A percentile compares a stretch with the other conserved stretches of the same genome.
Conservation (phyloP, 2,113 vertebrate genomes). For the Erinaceus europaeus region DNA sequence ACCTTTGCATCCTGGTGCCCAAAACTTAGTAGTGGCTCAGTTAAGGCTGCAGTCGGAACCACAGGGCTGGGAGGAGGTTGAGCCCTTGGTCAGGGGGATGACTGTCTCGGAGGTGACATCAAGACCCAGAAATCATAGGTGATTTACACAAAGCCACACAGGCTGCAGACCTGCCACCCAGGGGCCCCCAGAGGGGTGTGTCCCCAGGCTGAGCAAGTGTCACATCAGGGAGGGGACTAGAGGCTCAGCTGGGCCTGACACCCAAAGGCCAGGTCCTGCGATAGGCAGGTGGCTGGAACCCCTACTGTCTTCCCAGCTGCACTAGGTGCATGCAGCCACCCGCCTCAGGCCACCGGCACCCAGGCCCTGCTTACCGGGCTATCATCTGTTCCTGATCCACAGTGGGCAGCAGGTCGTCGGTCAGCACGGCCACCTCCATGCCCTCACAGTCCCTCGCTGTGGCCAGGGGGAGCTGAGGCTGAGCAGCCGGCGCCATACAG, state of each 20-base stretch:
- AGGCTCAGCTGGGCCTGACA: background rate
- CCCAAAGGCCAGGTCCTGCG: background rate
- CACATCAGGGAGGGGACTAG: background rate
- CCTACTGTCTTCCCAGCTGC: too few species aligned
- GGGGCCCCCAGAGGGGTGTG: too few species aligned
- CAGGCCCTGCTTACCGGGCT: constrained; percentile 82
- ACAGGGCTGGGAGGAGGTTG: too few species aligned
- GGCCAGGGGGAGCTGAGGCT: background rate
- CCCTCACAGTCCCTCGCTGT: constrained; percentile 14
- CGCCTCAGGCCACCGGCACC: rapidly evolving
- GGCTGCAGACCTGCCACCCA: background rate
- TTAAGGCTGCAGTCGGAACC: too few species aligned
- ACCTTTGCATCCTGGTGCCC: too few species aligned
- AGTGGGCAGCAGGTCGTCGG: constrained; percentile 26
- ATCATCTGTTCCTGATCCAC: constrained; percentile 87
- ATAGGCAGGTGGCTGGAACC: too few species aligned
- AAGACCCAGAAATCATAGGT: background rate
- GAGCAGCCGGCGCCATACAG: constrained; percentile 20
- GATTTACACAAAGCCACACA: background rate
- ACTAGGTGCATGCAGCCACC: too few species aligned
- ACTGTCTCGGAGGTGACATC: too few species aligned
- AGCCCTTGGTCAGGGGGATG: too few species aligned
- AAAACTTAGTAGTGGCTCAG: too few species aligned
- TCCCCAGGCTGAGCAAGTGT: background rate
- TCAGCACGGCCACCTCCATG: background rate